Conservation (phyloP, 2,888 invertebrate species). For the Anagyrus pseudococci region DNA sequence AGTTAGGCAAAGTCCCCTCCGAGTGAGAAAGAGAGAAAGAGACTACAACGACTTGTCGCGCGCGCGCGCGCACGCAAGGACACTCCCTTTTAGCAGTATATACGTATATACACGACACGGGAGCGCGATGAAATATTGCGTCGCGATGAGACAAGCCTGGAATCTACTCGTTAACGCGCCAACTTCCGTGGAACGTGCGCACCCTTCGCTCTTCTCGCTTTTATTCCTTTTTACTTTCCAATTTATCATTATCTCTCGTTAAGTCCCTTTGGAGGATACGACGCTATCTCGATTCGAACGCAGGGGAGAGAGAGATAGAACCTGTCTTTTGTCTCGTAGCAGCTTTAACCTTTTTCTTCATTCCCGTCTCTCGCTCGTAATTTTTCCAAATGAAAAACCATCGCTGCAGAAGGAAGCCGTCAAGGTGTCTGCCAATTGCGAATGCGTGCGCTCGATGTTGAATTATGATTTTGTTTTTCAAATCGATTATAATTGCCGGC, state of each 20-base stretch:
- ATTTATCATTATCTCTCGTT: conserved; percentile 16
- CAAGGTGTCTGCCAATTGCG: no score
- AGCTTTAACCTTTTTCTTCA: neutral
- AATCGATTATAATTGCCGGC: no score
- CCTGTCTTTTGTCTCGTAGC: neutral
- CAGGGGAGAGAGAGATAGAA: no score
- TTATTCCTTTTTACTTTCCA: conserved; percentile 8
- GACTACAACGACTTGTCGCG: neutral
- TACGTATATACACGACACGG: neutral
- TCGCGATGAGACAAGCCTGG: conserved; percentile 15
- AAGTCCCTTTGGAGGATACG: neutral
- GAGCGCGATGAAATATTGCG: conserved; percentile 31
- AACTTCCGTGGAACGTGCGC: neutral
- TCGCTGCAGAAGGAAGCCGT: no score
- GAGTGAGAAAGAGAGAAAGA: neutral
- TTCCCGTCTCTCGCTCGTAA: no score
- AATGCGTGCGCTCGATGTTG: no score
- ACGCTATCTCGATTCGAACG: neutral
- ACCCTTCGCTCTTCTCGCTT: neutral
- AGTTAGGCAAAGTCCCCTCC: no score
- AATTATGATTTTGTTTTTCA: no score
- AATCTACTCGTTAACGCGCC: conserved; percentile 22
- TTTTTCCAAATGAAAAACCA: no score
- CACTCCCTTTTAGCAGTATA: conserved; percentile 21
- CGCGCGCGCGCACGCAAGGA: conserved; percentile 23